Evolutionary conservation across 2,113 vertebrate genomes (phyloP).

Genomic region (Cyprinus carpio): DNA sequence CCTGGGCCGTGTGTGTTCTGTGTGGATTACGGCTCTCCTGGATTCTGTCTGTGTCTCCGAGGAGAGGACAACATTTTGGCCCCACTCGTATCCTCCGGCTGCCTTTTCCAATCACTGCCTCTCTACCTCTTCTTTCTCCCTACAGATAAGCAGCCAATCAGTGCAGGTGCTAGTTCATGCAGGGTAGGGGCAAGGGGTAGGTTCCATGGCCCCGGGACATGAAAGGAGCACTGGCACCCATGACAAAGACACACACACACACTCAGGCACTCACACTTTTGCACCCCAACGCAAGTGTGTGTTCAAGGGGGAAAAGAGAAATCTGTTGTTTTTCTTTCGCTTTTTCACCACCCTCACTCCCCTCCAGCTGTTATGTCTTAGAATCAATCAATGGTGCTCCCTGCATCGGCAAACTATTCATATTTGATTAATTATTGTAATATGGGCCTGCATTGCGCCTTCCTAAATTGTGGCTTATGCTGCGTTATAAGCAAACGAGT

Average conservation of each 20-base stretch:
- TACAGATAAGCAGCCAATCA: slow-evolving; percentile 68
- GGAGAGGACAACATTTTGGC: slow-evolving; percentile 50
- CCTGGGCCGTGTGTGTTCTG: slow-evolving; percentile 46
- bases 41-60: slow-evolving; percentile 46
- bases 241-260: slow-evolving; percentile 55
- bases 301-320: slow-evolving; percentile 34
- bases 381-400: slow-evolving; percentile 44
- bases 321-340: slow-evolving; percentile 37
- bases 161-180: slow-evolving; percentile 53
- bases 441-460: neutral
- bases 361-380: slow-evolving; percentile 32
- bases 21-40: slow-evolving; percentile 49
- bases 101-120: slow-evolving; percentile 64
- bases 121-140: slow-evolving; percentile 49
- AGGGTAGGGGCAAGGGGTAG: slow-evolving; percentile 37
- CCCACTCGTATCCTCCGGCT: slow-evolving; percentile 59
- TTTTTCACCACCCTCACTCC: slow-evolving; percentile 5
- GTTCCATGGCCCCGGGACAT: slow-evolving; percentile 48
- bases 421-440: slow-evolving; percentile 43
- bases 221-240: slow-evolving; percentile 55
- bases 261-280: slow-evolving; percentile 45
- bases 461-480: neutral
- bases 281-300: slow-evolving; percentile 31
- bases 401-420: slow-evolving; percentile 40
- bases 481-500: neutral